Conservation (phyloP, 2,113 vertebrate genomes). For the Mugil cephalus region DNA sequence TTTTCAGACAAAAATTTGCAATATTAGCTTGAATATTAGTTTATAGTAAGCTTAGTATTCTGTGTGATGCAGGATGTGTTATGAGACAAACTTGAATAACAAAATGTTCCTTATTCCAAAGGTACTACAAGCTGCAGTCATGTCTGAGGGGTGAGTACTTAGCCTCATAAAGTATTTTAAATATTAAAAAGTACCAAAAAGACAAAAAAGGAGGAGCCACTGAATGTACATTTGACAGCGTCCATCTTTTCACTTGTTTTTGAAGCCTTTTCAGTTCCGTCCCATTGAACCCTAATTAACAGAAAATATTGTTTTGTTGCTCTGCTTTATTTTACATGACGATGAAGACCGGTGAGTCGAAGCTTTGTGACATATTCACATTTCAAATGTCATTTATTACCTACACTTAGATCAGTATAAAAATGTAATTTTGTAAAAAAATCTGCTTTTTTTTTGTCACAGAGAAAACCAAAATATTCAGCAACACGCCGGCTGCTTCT, state of each 20-base stretch:
- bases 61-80: not conserved
- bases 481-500: conserved; percentile 78
- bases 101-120: conserved; percentile 39
- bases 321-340: conserved; percentile 21
- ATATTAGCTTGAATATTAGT: conserved; percentile 2
- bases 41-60: not conserved
- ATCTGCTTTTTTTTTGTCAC: not conserved
- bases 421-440: not conserved
- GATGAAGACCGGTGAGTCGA: conserved; percentile 70
- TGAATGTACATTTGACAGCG: not conserved
- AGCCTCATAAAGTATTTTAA: not conserved
- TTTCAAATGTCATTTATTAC: not conserved
- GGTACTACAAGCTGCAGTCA: conserved; percentile 56
- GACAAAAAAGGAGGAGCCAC: too few species aligned
- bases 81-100: not conserved
- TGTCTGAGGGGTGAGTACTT: conserved; percentile 84
- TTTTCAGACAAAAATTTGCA: conserved; percentile 5
- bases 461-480: conserved; percentile 82
- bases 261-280: not conserved
- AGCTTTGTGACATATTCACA: too few species aligned
- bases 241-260: not conserved
- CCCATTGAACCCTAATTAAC: not conserved
- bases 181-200: not conserved
- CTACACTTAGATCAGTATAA: too few species aligned
- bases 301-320: not conserved